These are phyloP conservation scores for Chelonus formosanus DNA, from an alignment of 2,888 invertebrate genomes.

Conservation along the genomic window DNA sequence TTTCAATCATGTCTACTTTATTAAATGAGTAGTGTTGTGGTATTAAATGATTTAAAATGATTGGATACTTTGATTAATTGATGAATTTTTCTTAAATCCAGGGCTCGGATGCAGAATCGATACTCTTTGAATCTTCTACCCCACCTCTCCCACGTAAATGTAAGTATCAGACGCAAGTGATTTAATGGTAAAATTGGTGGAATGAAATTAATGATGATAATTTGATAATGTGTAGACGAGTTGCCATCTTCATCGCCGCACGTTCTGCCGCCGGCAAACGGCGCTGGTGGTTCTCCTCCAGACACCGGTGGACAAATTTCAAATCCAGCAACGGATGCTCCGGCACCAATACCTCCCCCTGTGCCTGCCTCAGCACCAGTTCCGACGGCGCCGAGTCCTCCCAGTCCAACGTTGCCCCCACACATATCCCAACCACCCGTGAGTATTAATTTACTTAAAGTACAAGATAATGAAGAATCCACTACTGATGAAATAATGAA, in stretches of 20 bases:
- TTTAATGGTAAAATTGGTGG: slow-evolving; percentile 26
- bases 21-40: too few species aligned
- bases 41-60: slow-evolving; percentile 12
- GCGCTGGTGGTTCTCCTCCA: slow-evolving; percentile 63
- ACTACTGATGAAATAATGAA: background rate
- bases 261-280: slow-evolving; percentile 62
- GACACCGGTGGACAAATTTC: slow-evolving; percentile 64
- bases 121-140: slow-evolving; percentile 73
- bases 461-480: background rate
- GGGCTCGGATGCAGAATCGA: slow-evolving; percentile 81
- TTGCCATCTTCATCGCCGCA: slow-evolving; percentile 65
- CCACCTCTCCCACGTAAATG: slow-evolving; percentile 70
- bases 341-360: slow-evolving; percentile 75
- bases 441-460: slow-evolving; percentile 38
- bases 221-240: slow-evolving; percentile 57
- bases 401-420: slow-evolving; percentile 68
- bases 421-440: slow-evolving; percentile 65
- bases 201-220: slow-evolving; percentile 19
- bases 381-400: slow-evolving; percentile 73
- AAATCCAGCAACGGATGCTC: slow-evolving; percentile 70
- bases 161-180: slow-evolving; percentile 52
- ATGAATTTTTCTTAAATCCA: slow-evolving; percentile 58
- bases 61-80: slow-evolving; percentile 38
- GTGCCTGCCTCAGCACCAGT: slow-evolving; percentile 76
- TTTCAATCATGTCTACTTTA: background rate